Evolutionary conservation across 2,113 vertebrate genomes (phyloP).

Genomic region (Labeo rohita): DNA sequence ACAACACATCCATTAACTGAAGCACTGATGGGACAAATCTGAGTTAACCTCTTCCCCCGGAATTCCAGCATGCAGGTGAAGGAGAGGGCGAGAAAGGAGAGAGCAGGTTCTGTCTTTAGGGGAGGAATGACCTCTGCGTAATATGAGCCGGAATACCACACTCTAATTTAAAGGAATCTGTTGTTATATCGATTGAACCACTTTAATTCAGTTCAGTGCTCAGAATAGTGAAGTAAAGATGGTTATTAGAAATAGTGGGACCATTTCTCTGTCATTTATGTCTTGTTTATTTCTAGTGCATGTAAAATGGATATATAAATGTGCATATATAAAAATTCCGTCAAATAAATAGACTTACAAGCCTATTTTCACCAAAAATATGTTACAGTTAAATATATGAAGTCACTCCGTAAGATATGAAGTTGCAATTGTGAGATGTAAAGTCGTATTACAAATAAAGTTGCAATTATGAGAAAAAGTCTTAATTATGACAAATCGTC

Average conservation of each 20-base stretch:
- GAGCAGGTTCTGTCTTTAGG: background rate
- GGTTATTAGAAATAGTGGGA: background rate
- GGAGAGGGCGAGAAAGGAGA: constrained; percentile 14
- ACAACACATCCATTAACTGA: constrained; percentile 37
- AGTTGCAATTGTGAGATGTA: background rate
- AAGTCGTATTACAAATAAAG: background rate
- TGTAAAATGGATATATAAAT: background rate
- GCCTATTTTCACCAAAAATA: background rate
- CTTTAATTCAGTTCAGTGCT: background rate
- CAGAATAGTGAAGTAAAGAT: background rate
- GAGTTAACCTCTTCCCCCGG: constrained; percentile 16
- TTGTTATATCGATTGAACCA: background rate
- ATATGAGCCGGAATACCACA: background rate
- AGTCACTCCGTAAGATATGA: background rate
- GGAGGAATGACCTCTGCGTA: constrained; percentile 22
- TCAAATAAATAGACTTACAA: background rate
- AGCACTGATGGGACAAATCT: constrained; percentile 18
- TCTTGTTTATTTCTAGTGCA: background rate
- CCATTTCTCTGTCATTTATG: background rate
- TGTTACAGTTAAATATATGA: background rate
- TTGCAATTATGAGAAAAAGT: background rate
- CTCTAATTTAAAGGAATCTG: background rate
- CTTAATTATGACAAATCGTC: no score
- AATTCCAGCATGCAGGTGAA: constrained; percentile 22
- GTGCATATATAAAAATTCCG: no score